phyloP scores from a whole-genome alignment of 2,797 vertebrate genomes.

The Danio albolineatus region DNA sequence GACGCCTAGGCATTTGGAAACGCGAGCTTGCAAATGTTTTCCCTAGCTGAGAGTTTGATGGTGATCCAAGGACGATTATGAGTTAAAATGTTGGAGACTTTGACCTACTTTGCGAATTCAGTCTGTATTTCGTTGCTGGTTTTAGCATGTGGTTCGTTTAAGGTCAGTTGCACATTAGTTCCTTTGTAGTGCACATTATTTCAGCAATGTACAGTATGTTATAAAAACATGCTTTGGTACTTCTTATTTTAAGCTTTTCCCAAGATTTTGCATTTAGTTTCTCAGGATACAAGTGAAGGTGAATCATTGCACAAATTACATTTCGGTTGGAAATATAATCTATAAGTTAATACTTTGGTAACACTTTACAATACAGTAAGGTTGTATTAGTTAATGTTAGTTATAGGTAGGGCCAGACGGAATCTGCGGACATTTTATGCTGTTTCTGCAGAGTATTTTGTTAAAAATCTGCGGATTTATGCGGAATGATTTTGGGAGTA shows the following conservation, averaged over 20 bases:
- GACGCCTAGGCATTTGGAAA: slow-evolving; percentile 33
- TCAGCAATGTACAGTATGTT: not conserved
- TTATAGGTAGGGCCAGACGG: too few species aligned
- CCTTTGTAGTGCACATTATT: not conserved
- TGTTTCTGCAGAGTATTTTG: too few species aligned
- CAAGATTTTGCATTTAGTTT: not conserved
- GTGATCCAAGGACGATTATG: not conserved
- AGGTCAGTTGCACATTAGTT: slow-evolving; percentile 7
- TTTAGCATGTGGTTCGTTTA: not conserved
- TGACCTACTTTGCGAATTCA: slow-evolving; percentile 7
- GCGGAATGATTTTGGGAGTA: too few species aligned
- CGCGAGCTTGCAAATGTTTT: slow-evolving; percentile 33
- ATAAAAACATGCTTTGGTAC: not conserved
- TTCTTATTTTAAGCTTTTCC: not conserved
- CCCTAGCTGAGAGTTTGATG: slow-evolving; percentile 4
- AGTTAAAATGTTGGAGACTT: slow-evolving; percentile 3
- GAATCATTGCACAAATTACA: not conserved
- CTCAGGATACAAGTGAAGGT: not conserved
- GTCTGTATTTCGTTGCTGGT: not conserved
- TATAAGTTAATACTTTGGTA: too few species aligned
- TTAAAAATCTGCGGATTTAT: too few species aligned
- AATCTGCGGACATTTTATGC: too few species aligned
- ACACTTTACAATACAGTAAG: too few species aligned
- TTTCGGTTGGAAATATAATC: too few species aligned
- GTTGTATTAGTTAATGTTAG: too few species aligned